These are phyloP conservation scores for Sapayoa aenigma DNA, from an alignment of 2,113 vertebrate species.

Conservation along the genomic window DNA sequence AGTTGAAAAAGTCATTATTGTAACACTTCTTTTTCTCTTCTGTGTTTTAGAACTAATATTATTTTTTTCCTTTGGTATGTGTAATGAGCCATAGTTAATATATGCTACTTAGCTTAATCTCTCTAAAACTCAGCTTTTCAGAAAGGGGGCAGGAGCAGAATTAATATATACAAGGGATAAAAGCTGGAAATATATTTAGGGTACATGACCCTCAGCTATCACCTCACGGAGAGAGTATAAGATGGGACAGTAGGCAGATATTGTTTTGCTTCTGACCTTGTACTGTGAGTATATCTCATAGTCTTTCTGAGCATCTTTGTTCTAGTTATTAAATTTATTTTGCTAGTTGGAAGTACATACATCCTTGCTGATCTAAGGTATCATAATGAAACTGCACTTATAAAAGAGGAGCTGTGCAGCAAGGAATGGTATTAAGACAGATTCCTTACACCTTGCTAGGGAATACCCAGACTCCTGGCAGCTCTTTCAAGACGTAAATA, in stretches of 20 bases:
- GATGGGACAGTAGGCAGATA: not conserved
- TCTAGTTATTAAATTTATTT: not conserved
- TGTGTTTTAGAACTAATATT: not conserved
- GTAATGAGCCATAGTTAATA: slow-evolving; percentile 34
- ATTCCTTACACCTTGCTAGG: not conserved
- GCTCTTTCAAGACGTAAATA: not conserved
- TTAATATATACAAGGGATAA: not conserved
- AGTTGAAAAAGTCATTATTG: not conserved
- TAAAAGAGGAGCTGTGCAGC: not conserved
- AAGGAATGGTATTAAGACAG: not conserved
- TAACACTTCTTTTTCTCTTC: not conserved
- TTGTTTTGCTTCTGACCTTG: not conserved
- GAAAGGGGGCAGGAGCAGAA: not conserved
- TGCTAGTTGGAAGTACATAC: not conserved
- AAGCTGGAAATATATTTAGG: not conserved
- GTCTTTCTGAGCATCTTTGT: not conserved
- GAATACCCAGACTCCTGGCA: not conserved
- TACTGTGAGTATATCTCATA: not conserved
- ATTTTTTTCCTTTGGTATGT: not conserved
- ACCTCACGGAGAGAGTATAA: not conserved
- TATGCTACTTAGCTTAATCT: slow-evolving; percentile 10
- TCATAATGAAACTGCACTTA: not conserved
- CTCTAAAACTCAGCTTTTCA: not conserved
- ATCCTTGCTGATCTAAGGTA: not conserved
- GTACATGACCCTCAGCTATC: not conserved